Percentiles rank a stretch among this genome's conserved stretches.
Conservation (phyloP, 2,888 invertebrate genomes). For the Spodoptera picta region DNA sequence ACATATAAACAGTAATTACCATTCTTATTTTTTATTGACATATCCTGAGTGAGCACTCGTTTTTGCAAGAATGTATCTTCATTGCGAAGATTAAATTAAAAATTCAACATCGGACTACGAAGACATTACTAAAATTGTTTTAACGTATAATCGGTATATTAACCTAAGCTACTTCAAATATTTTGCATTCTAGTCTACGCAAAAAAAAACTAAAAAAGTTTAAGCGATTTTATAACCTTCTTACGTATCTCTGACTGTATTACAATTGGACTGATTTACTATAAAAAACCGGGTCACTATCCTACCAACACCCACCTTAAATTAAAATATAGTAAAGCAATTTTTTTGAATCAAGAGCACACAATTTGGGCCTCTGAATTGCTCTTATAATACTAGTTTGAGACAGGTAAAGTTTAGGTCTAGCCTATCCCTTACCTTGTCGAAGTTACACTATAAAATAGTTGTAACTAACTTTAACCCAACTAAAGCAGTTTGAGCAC, state of each 20-base stretch:
- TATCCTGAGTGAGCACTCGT: conserved; percentile 1
- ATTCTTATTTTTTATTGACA: conserved; percentile 19
- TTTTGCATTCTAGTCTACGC: no score
- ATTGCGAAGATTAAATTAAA: background rate
- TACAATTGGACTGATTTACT: no score
- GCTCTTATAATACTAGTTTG: conserved; percentile 11
- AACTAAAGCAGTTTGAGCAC: conserved; percentile 24
- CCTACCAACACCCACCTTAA: conserved; percentile 12
- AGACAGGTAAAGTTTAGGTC: conserved; percentile 12
- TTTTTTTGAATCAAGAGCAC: conserved; percentile 13
- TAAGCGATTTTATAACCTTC: no score
- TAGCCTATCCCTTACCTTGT: conserved; percentile 16
- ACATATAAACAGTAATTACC: conserved; percentile 16
- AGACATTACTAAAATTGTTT: no score
- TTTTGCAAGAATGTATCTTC: conserved; percentile 15
- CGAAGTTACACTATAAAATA: conserved; percentile 36
- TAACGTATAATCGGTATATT: no score
- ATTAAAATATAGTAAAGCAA: conserved; percentile 8
- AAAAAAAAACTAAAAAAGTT: no score
- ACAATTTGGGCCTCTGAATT: conserved; percentile 1
- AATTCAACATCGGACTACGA: no score
- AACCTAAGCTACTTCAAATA: no score
- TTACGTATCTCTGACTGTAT: no score
- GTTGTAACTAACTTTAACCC: conserved; percentile 28
- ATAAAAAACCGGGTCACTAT: background rate